Percentiles rank a stretch among this genome's conserved stretches.
Conservation (phyloP, 2,113 vertebrate genomes). For the Cryptotis parvus region DNA sequence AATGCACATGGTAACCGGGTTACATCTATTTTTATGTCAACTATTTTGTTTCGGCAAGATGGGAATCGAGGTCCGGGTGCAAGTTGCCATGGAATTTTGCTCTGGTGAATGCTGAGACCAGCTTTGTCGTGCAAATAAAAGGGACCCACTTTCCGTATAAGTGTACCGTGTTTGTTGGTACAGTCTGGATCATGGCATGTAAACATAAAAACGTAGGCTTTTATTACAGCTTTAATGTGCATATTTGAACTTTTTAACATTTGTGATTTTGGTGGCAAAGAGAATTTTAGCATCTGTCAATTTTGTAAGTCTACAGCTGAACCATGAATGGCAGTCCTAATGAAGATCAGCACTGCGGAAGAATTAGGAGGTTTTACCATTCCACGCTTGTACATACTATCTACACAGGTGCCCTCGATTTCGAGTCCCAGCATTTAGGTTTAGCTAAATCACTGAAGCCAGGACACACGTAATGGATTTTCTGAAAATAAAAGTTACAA, state of each 20-base stretch:
- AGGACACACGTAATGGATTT: conserved; percentile 43
- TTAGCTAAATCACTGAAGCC: background rate
- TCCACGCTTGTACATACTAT: conserved; percentile 18
- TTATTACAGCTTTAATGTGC: conserved; percentile 71
- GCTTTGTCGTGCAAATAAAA: conserved; percentile 72
- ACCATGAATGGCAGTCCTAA: conserved; percentile 1
- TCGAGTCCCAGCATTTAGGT: conserved; percentile 19
- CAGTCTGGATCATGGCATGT: conserved; percentile 63
- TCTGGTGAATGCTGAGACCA: conserved; percentile 67
- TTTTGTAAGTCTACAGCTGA: conserved; percentile 71
- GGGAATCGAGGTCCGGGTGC: conserved; percentile 59
- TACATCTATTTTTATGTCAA: conserved; percentile 83
- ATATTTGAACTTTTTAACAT: conserved; percentile 75
- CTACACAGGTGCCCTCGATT: conserved; percentile 22
- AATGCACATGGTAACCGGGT: conserved; percentile 66
- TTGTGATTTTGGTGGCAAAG: conserved; percentile 75
- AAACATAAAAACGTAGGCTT: conserved; percentile 69
- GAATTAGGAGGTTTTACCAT: conserved; percentile 6
- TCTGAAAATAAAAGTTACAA: conserved; percentile 55
- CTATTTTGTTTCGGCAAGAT: conserved; percentile 69
- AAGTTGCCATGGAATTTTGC: conserved; percentile 60
- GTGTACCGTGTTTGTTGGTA: conserved; percentile 67
- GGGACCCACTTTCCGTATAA: conserved; percentile 61
- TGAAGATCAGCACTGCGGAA: conserved; percentile 32
- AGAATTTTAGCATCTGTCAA: conserved; percentile 73